Evolutionary conservation across 1,140 invertebrate genomes (phyloP), one percentile per base, ranked within the genome.

Genomic region (Cyrtorhinus lividipennis): DNA sequence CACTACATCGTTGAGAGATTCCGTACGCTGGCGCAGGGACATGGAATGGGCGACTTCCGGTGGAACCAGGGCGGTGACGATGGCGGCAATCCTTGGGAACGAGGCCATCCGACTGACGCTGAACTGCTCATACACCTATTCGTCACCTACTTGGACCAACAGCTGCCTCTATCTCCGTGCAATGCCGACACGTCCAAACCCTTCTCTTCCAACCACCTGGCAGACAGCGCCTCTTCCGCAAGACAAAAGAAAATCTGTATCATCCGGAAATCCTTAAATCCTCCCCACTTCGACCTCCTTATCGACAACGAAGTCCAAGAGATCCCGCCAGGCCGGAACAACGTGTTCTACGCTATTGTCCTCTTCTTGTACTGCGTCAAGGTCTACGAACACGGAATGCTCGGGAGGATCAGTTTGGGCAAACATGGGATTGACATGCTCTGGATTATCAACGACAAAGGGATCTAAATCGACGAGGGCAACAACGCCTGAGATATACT

Each of bases 311-410:
- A 84, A 67, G 75, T 79, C 12, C 76, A 76, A 65, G 82, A 85
- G 73, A 73, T 87, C 68, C 79, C 80, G 66, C 73, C 88, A 80
- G 88, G 89, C 53, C 77, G 87, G 58, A 90, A 90, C 72, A 92
- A 92, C 73, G 74, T 91, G 61, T 88, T 91, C 68, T 84, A 90
- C 68, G 83, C 86, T 2, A 76, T 91, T 3, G 72, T 91, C 27
- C 76, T 90, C 56, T 91, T 92, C 72, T 72, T 92, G 0, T 82
- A 90, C 70, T 81, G 83, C 64, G 80, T 90, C 26, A 87, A 86
- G 64, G 79, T 78, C 3, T 81, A 83, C 68, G 81, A 88, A 69
- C 80, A 87, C 69, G 86, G 87, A 27, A 86, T 87, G 77, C 73
- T 91, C 23, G 86, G 87, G 65, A 76, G 85, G 66, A 81, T 90